Evolutionary conservation across 2,113 vertebrate species (phyloP), one percentile per base, ranked within the genome.

Genomic region (Scytalopus superciliaris): DNA sequence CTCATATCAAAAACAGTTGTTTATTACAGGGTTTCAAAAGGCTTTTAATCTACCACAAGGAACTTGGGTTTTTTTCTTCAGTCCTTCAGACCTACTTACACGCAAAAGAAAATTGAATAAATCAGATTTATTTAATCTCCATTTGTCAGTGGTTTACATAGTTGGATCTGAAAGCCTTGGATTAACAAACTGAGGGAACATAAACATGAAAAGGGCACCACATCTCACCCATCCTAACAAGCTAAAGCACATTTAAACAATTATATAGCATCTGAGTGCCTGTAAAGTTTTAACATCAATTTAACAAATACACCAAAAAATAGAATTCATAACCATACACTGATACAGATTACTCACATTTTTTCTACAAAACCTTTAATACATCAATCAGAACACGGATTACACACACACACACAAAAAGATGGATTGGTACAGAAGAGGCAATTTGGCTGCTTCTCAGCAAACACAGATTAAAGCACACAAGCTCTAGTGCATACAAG

Each of bases 371-470:
- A 78, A 91, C 63, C 62, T 94, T 95, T 92, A 94, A 92, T 92
- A 88, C 86, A 90, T 97, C 91, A 93, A 92, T 92, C 88, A 94
- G 83, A 86, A 86, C 94, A 79, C 21, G 56, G 94, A 95, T 97
- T 96, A 94, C 39, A 97, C 77, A 81, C 70, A 83, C 93, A 89
- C 35, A 96, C 28, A 42, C 52, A 63, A 57, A 72, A 78, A 82
- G 39, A 91, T 39, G 96, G 45, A 60, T 57, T 93, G 81, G 77
- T 69, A 93, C 79, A 63, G 66, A 76, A 93, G 55, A 93, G 88
- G 90, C 84, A 95, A 92, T 96, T 96, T 97, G 94, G 92, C 95
- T 96, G 68, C 67, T 84, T 96, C 72, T 90, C 89, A 97, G 80
- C 81, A 96, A 97, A 87, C 53, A 84, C 73, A 96, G 92, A 97